Evolutionary conservation across 2,113 vertebrate genomes (phyloP).

Genomic region (Nycticebus coucang): DNA sequence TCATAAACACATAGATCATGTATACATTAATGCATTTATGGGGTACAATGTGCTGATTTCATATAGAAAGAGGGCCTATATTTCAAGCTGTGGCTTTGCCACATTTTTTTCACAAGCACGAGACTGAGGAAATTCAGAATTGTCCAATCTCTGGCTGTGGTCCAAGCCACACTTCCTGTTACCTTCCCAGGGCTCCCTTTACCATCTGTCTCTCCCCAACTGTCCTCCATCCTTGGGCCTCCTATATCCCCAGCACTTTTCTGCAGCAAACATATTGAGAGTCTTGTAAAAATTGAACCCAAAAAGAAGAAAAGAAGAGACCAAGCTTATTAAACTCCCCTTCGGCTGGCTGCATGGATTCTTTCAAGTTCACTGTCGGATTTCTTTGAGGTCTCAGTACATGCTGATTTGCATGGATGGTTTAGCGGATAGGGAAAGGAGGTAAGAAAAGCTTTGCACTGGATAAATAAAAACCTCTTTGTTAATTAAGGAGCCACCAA

Average conservation of each 20-base stretch:
- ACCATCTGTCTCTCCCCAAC: background rate
- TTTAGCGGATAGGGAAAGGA: slow-evolving; percentile 52
- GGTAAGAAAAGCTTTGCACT: slow-evolving; percentile 75
- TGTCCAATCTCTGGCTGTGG: slow-evolving; percentile 11
- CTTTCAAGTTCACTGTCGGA: slow-evolving; percentile 68
- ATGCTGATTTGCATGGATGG: slow-evolving; percentile 76
- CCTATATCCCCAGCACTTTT: slow-evolving; percentile 4
- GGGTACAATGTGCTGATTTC: too few relatives aligned
- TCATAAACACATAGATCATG: too few relatives aligned
- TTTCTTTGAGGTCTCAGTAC: slow-evolving; percentile 73
- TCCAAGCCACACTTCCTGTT: slow-evolving; percentile 52
- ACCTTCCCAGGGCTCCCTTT: background rate
- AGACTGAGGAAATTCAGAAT: slow-evolving; percentile 28
- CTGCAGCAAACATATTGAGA: slow-evolving; percentile 40
- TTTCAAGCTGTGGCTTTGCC: slow-evolving; percentile 17
- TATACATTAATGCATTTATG: too few relatives aligned
- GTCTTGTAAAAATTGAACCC: slow-evolving; percentile 57
- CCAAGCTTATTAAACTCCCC: slow-evolving; percentile 57
- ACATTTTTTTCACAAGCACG: background rate
- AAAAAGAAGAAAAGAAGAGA: slow-evolving; percentile 62
- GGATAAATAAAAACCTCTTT: slow-evolving; percentile 80
- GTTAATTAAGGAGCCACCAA: slow-evolving; percentile 74
- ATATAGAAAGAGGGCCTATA: background rate
- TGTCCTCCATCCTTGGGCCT: background rate
- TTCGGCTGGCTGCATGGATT: slow-evolving; percentile 47